phyloP scores from a whole-genome alignment of 1,140 invertebrate genomes.

The Probaryconus sp. region DNA sequence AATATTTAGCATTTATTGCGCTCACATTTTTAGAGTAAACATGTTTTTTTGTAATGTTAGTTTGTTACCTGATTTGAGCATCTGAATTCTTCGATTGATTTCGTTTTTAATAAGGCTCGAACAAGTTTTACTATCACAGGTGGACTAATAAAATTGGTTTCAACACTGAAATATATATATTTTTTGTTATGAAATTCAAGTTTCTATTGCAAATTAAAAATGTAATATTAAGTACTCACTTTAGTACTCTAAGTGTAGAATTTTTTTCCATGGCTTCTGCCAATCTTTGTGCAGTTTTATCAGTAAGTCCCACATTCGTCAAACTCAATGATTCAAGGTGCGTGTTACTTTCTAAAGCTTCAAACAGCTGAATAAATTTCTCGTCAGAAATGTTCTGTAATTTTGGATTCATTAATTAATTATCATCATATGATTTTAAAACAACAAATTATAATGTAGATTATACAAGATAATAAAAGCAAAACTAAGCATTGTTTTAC shows the following conservation, averaged over 20 bases:
- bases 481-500: conserved; percentile 75
- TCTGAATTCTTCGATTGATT: conserved; percentile 94
- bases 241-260: conserved; percentile 91
- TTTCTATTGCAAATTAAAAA: too few species aligned
- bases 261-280: conserved; percentile 92
- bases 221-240: conserved; percentile 78
- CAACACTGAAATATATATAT: conserved; percentile 81
- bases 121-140: conserved; percentile 90
- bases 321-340: conserved; percentile 94
- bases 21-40: too few species aligned
- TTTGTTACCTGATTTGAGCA: conserved; percentile 94
- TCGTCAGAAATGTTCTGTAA: conserved; percentile 97
- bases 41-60: not conserved
- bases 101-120: conserved; percentile 90
- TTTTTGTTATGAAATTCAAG: too few species aligned
- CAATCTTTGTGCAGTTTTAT: conserved; percentile 90
- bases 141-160: conserved; percentile 97
- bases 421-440: too few species aligned
- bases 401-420: conserved; percentile 37
- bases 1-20: too few species aligned
- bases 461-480: not conserved
- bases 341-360: conserved; percentile 92
- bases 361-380: conserved; percentile 93
- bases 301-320: conserved; percentile 95
- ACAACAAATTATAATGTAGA: too few species aligned